Conservation (phyloP, 1,140 invertebrate species). For the Anadara kagoshimensis region DNA sequence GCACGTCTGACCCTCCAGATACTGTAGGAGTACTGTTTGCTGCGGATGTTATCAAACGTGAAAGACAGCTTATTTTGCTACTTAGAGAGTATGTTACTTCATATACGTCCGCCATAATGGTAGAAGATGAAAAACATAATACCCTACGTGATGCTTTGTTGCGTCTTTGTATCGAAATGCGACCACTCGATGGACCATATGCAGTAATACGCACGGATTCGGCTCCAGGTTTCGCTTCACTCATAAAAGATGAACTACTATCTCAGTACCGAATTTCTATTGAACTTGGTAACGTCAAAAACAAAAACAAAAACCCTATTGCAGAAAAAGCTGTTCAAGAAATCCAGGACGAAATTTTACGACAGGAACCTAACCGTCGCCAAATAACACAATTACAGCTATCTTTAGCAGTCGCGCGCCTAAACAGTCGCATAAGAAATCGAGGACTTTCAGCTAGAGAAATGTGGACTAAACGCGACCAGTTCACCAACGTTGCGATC, state of each 20-base stretch:
- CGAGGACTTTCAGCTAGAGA: no score
- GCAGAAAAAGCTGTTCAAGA: slow-evolving; percentile 40
- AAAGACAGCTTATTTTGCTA: slow-evolving; percentile 31
- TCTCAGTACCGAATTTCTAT: slow-evolving; percentile 20
- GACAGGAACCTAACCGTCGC: not conserved
- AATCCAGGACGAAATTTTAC: slow-evolving; percentile 25
- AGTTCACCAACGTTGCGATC: no score
- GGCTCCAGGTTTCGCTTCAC: slow-evolving; percentile 42
- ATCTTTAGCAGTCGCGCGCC: slow-evolving; percentile 15
- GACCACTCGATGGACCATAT: slow-evolving; percentile 34
- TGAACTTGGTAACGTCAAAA: slow-evolving; percentile 42
- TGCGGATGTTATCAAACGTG: slow-evolving; percentile 29
- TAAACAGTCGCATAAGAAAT: slow-evolving; percentile 31
- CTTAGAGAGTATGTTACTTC: slow-evolving; percentile 37
- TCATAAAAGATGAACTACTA: slow-evolving; percentile 35
- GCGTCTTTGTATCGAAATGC: slow-evolving; percentile 20
- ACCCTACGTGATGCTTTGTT: slow-evolving; percentile 22
- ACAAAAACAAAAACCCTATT: slow-evolving; percentile 46
- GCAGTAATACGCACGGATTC: slow-evolving; percentile 41
- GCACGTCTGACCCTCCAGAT: slow-evolving; percentile 28
- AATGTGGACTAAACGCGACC: no score
- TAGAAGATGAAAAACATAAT: slow-evolving; percentile 18
- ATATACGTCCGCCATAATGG: slow-evolving; percentile 17
- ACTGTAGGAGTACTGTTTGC: slow-evolving; percentile 34
- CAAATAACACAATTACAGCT: slow-evolving; percentile 5